phyloP scores from a whole-genome alignment of 2,113 vertebrate species.

The Ictalurus punctatus region DNA sequence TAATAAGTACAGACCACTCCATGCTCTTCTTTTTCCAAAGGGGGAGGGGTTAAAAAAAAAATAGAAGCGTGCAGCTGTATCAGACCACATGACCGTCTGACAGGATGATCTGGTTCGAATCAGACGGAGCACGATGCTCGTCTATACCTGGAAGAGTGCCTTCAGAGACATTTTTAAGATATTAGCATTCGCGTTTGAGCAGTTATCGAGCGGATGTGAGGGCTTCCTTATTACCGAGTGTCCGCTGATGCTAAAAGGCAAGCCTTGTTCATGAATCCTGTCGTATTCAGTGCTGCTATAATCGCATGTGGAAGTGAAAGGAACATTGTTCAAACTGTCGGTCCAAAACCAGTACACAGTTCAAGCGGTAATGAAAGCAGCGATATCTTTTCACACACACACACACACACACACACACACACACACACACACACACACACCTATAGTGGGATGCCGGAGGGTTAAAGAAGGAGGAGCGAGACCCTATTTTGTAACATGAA shows the following conservation, averaged over 20 bases:
- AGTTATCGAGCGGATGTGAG: background rate
- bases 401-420: slow-evolving; percentile 13
- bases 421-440: slow-evolving; percentile 13
- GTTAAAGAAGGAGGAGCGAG: slow-evolving; percentile 50
- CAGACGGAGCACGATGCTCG: background rate
- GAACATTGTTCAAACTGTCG: slow-evolving; percentile 17
- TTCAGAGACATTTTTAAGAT: background rate
- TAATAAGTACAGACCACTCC: background rate
- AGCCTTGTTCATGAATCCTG: background rate
- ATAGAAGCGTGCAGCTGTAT: background rate
- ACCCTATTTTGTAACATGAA: slow-evolving; percentile 37
- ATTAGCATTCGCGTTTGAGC: background rate
- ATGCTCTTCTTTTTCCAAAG: background rate
- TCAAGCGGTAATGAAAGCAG: background rate
- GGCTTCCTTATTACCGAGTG: background rate
- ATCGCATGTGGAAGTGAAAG: background rate
- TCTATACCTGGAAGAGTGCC: background rate
- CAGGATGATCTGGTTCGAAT: background rate
- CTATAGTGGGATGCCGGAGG: background rate
- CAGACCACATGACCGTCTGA: background rate
- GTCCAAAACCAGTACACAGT: slow-evolving; percentile 23
- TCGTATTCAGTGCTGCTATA: background rate
- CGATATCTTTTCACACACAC: slow-evolving; percentile 2
- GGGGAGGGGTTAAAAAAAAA: background rate
- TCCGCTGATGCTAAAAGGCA: background rate